Base-by-base conservation (phyloP, 35 echinoderm and acorn worm genomes). In the Chiridota heheva region DNA sequence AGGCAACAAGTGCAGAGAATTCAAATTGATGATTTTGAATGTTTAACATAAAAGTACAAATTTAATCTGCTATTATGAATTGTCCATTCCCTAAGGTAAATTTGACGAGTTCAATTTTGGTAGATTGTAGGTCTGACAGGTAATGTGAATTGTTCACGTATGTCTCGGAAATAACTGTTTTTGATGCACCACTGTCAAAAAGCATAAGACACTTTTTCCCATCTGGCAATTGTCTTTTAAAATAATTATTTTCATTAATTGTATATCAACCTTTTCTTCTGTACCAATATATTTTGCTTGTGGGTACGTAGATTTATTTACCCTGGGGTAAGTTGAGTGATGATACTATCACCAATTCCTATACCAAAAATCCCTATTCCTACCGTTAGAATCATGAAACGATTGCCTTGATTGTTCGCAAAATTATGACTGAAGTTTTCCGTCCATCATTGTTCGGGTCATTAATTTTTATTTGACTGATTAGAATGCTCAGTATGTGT, bases 111-210 rank as follows among this genome's bases (percentile, higher is more conserved):
- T n/a, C n/a, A n/a, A n/a, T n/a, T n/a, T n/a, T n/a, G n/a, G 36
- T 10, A 2, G 60, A 78, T 56, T 78, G 26, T 29, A 58, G 22
- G 27, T 60, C 32, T 6, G 81, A 84, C 1, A 84, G 67, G 40
- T 84, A 63, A 2, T 41, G 34, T 2, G 67, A 63, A 26, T 60
- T 39, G 35, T 69, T 30, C 29, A 84, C 81, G 41, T 70, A 84
- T 20, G 18, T 72, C 2, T 67, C 30, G 57, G 81, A 84, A 72
- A 84, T 71, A 1, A 84, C 22, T 73, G 81, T 55, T 16, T 44
- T 69, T 26, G 67, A 57, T 3, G 81, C 64, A 34, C 81, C 81
- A 40, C 81, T 84, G 31, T 84, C 81, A 72, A 84, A 84, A 4
- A 84, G 44, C 55, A 57, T 58, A 15, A 84, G 44, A 72, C 70